A percentile compares a stretch with the other conserved stretches of the same genome.
phyloP scores from a whole-genome alignment of 2,113 vertebrate species.

The Spilogale gracilis region DNA sequence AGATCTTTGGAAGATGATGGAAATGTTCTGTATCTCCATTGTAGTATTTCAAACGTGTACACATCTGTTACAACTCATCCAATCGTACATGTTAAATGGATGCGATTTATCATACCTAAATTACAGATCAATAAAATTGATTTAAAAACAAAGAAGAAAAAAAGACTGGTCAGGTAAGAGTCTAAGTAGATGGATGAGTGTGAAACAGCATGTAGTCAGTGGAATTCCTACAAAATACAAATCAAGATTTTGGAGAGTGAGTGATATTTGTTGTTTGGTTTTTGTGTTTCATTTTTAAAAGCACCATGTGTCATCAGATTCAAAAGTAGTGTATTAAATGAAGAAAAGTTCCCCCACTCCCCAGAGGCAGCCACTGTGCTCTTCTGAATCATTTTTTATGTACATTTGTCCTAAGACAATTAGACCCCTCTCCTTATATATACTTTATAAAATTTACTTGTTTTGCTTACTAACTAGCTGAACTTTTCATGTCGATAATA shows the following conservation, averaged over 20 bases:
- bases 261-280: not conserved
- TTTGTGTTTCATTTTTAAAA: conserved; percentile 34
- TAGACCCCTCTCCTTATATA: not conserved
- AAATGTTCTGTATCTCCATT: not conserved
- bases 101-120: not conserved
- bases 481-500: not conserved
- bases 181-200: not conserved
- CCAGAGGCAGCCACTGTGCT: not conserved
- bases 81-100: not conserved
- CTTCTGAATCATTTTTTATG: not conserved
- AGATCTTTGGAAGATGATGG: not conserved
- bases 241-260: not conserved
- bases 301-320: not conserved
- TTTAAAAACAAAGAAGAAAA: not conserved
- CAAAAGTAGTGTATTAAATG: not conserved
- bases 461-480: conserved; percentile 8
- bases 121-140: not conserved
- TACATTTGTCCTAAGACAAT: not conserved
- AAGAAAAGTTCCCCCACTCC: not conserved
- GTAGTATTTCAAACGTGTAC: not conserved
- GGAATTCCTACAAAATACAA: not conserved
- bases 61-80: not conserved
- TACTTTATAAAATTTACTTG: not conserved
- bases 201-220: not conserved
- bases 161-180: not conserved